A percentile compares a stretch with the other conserved stretches of the same genome.
phyloP scores from a whole-genome alignment of 2,888 invertebrate species.

The Saturnia japonica region DNA sequence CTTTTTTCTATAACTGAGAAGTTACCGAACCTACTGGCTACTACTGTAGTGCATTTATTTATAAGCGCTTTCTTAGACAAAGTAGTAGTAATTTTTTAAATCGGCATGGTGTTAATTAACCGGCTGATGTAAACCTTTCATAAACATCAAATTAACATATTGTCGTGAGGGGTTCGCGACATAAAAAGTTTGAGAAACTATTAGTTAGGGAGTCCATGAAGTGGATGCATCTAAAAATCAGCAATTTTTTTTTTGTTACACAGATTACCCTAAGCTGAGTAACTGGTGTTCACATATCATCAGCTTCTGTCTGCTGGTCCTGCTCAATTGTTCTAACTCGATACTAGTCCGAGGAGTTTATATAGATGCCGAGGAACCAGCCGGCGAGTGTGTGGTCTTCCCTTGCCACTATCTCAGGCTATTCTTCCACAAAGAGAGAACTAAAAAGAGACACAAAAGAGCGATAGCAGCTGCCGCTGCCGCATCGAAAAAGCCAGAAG shows the following conservation, averaged over 20 bases:
- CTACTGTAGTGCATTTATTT: no score
- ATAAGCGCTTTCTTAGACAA: no score
- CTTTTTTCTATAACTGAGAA: no score
- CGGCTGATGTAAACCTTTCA: no score
- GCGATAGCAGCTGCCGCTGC: conserved; percentile 60
- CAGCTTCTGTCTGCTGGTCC: conserved; percentile 87
- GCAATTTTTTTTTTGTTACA: conserved; percentile 25
- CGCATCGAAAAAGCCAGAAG: conserved; percentile 59
- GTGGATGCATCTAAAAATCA: neutral
- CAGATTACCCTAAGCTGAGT: conserved; percentile 88
- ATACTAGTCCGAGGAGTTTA: conserved; percentile 93
- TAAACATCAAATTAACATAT: no score
- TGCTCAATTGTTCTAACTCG: conserved; percentile 93
- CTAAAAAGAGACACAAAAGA: conserved; percentile 80
- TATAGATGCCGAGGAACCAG: conserved; percentile 92
- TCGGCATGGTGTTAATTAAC: no score
- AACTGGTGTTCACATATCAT: conserved; percentile 91
- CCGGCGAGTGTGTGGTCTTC: conserved; percentile 91
- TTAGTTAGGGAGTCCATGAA: neutral
- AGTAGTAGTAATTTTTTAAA: no score
- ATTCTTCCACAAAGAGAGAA: conserved; percentile 86
- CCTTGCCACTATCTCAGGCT: conserved; percentile 91
- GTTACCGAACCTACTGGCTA: no score
- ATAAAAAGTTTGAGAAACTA: no score
- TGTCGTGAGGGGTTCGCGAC: no score